Percentiles rank a stretch among this genome's conserved stretches.
Evolutionary conservation across 2,113 vertebrate genomes (phyloP).

Genomic region (Thamnophis sirtalis): DNA sequence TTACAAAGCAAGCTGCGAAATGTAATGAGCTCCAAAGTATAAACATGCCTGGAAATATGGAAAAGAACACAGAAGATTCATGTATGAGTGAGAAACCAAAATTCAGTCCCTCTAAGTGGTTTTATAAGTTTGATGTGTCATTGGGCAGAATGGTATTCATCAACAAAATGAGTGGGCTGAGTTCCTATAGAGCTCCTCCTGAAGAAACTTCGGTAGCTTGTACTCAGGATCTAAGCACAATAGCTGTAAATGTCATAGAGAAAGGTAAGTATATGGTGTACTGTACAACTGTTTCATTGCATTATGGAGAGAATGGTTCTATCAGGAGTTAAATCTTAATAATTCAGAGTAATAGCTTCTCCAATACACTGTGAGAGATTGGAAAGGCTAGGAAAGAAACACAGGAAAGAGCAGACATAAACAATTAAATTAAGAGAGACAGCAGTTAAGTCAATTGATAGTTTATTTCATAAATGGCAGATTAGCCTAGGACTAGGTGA

Average conservation of each 20-base stretch:
- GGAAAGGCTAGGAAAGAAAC: background rate
- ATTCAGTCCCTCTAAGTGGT: slow-evolving; percentile 66
- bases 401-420: background rate
- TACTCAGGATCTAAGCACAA: slow-evolving; percentile 82
- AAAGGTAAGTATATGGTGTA: slow-evolving; percentile 73
- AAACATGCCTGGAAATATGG: slow-evolving; percentile 2
- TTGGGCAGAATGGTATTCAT: slow-evolving; percentile 82
- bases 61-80: slow-evolving; percentile 8
- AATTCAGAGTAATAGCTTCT: background rate
- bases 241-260: slow-evolving; percentile 81
- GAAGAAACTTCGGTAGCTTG: slow-evolving; percentile 72
- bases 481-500: background rate
- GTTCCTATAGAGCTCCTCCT: slow-evolving; percentile 76
- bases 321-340: background rate
- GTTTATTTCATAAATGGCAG: background rate
- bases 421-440: background rate
- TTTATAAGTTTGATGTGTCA: slow-evolving; percentile 77
- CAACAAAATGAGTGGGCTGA: slow-evolving; percentile 87
- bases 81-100: slow-evolving; percentile 31
- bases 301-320: background rate
- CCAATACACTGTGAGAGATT: background rate
- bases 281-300: background rate
- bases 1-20: slow-evolving; percentile 42
- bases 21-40: background rate
- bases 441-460: background rate